Conservation (phyloP, 2,888 invertebrate genomes). For the Drosophila pseudotalamancana region DNA sequence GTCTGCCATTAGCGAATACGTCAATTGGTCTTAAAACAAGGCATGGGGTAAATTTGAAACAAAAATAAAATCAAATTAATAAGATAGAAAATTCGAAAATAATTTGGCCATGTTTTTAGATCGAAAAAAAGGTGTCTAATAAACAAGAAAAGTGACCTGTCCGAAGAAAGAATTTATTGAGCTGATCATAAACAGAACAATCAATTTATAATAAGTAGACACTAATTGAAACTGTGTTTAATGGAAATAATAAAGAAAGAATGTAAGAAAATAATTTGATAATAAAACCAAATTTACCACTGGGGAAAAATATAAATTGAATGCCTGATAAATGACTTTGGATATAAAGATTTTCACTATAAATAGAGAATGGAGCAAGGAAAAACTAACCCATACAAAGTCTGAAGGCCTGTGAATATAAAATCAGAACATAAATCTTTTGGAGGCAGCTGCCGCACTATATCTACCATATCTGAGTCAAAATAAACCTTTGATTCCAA, state of each 20-base stretch:
- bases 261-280: neutral
- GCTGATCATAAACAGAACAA: too few species aligned
- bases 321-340: neutral
- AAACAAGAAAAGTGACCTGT: neutral
- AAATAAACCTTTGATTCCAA: slow-evolving; percentile 18
- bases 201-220: too few species aligned
- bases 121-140: slow-evolving; percentile 10
- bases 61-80: slow-evolving; percentile 15
- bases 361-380: slow-evolving; percentile 6
- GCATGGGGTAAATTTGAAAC: slow-evolving; percentile 38
- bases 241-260: too few species aligned
- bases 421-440: slow-evolving; percentile 28
- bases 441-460: slow-evolving; percentile 11
- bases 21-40: slow-evolving; percentile 53
- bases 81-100: too few species aligned
- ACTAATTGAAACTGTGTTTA: too few species aligned
- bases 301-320: neutral
- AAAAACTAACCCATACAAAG: neutral
- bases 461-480: slow-evolving; percentile 5
- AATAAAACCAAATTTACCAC: neutral
- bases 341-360: neutral
- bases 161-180: too few species aligned
- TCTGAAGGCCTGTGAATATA: too few species aligned
- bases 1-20: slow-evolving; percentile 65
- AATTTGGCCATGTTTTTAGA: too few species aligned